Percentiles rank a stretch among this genome's conserved stretches.
These are phyloP conservation scores for Hesperia comma DNA, from an alignment of 2,888 invertebrate genomes.

Conservation along the genomic window DNA sequence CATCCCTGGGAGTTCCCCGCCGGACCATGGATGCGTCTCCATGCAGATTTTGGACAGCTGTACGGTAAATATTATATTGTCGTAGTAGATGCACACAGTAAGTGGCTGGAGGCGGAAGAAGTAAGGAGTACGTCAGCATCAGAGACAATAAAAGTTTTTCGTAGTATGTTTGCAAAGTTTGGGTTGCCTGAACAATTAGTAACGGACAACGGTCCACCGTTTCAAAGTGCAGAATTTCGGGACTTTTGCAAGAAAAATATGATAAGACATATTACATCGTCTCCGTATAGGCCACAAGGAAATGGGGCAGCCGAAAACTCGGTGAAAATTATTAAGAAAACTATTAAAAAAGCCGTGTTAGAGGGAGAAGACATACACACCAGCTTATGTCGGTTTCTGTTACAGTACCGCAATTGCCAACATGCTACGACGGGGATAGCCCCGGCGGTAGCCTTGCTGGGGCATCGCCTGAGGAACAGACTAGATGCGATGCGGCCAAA, in stretches of 20 bases:
- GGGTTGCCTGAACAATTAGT: not conserved
- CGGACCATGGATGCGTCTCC: not conserved
- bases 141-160: not conserved
- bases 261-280: not conserved
- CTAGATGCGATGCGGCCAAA: not conserved
- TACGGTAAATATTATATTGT: not conserved
- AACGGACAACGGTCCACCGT: slow-evolving; percentile 8
- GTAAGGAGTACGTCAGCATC: no score
- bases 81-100: not conserved
- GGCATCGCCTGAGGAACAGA: not conserved
- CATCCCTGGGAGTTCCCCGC: not conserved
- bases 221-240: not conserved
- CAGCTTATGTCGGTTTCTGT: not conserved
- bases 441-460: not conserved
- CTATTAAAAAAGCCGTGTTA: no score
- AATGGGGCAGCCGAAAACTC: not conserved
- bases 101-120: not conserved
- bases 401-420: not conserved
- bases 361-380: no score
- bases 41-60: not conserved
- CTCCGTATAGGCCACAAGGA: not conserved
- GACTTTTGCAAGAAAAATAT: not conserved
- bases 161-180: slow-evolving; percentile 1
- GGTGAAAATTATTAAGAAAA: not conserved
- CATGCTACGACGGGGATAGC: not conserved